phyloP scores from a whole-genome alignment of 23 tunicate species.

The Corella eumyota region DNA sequence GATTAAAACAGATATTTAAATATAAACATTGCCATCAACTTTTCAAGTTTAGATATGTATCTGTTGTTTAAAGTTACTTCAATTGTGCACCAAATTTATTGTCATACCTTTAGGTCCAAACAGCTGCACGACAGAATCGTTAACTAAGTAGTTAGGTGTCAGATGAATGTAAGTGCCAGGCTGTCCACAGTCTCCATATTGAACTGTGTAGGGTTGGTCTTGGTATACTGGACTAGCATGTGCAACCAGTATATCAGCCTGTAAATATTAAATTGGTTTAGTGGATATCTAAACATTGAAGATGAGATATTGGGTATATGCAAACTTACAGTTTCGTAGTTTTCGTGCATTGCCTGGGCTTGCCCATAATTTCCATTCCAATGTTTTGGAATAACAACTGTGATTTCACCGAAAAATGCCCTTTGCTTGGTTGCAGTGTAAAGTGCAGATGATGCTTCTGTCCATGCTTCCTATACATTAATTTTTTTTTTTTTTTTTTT shows the following conservation, averaged over 20 bases:
- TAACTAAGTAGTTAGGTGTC: constrained; percentile 24
- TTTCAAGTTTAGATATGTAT: background rate
- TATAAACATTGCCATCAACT: background rate
- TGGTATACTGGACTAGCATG: constrained; percentile 30
- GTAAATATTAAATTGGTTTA: too few species aligned
- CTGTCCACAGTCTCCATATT: constrained; percentile 49
- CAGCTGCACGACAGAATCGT: constrained; percentile 9
- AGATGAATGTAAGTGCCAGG: constrained; percentile 56
- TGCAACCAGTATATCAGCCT: constrained; percentile 47
- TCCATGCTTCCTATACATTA: constrained; percentile 21
- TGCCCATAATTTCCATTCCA: constrained; percentile 28
- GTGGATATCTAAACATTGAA: too few species aligned
- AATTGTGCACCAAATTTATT: too few species aligned
- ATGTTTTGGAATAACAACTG: constrained; percentile 32
- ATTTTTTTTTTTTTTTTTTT: background rate
- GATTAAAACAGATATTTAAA: background rate
- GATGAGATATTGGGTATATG: too few species aligned
- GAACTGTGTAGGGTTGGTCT: constrained; percentile 41
- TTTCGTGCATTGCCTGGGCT: too few species aligned
- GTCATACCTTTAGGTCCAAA: constrained; percentile 50
- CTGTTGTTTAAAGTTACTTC: too few species aligned
- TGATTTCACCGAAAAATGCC: constrained; percentile 29
- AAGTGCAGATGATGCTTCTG: constrained; percentile 26
- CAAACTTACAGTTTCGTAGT: too few species aligned
- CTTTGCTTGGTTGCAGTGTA: constrained; percentile 28